Conservation (phyloP, 2,888 invertebrate species). For the Malacosoma neustria region DNA sequence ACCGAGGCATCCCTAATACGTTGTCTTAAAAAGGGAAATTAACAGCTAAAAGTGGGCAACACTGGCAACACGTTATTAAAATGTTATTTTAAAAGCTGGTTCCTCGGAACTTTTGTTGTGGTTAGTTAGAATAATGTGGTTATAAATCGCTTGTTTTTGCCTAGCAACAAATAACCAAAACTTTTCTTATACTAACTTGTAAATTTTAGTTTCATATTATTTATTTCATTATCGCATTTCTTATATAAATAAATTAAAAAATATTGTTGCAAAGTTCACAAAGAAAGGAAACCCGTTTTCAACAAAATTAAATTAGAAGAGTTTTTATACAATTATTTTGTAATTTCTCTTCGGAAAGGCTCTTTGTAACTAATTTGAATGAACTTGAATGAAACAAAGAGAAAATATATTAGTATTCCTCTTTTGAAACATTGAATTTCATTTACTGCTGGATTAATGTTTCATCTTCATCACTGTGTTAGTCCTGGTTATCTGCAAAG, state of each 20-base stretch:
- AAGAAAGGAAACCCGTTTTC: not conserved
- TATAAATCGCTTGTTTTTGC: too few relatives aligned
- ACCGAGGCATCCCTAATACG: slow-evolving; percentile 13
- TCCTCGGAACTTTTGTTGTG: slow-evolving; percentile 3
- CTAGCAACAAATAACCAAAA: too few relatives aligned
- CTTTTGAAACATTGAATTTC: too few relatives aligned
- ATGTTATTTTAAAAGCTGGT: slow-evolving; percentile 13
- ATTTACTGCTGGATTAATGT: too few relatives aligned
- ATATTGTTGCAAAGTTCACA: not conserved
- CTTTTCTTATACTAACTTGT: too few relatives aligned
- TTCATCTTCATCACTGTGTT: too few relatives aligned
- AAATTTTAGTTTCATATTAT: too few relatives aligned
- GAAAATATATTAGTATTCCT: too few relatives aligned
- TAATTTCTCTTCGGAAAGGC: not conserved
- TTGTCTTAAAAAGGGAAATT: slow-evolving; percentile 17
- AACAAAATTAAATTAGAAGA: not conserved
- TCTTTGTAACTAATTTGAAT: not conserved
- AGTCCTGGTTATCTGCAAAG: too few relatives aligned
- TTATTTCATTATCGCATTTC: too few relatives aligned
- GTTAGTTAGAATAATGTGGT: too few relatives aligned
- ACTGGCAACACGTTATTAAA: slow-evolving; percentile 21
- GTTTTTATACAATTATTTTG: not conserved
- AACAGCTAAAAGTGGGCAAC: slow-evolving; percentile 19
- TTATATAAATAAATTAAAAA: too few relatives aligned
- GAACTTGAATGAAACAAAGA: not conserved